A percentile compares a stretch with the other conserved stretches of the same genome.
Conservation (phyloP, 2,797 vertebrate species). For the Sebastes elongatus region DNA sequence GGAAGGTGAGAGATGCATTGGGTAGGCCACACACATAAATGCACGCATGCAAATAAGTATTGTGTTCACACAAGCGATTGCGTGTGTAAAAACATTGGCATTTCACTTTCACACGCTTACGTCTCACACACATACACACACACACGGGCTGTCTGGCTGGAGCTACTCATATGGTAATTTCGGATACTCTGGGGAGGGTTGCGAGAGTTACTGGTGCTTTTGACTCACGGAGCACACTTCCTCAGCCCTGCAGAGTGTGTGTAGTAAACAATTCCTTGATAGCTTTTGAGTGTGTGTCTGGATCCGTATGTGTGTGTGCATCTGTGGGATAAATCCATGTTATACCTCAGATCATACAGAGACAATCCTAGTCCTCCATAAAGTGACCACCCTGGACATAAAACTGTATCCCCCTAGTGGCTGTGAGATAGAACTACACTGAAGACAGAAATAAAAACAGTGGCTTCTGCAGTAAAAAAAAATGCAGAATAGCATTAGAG, state of each 20-base stretch:
- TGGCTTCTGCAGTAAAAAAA: background rate
- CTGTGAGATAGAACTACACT: conserved; percentile 28
- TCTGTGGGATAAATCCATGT: background rate
- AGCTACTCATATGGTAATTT: conserved; percentile 54
- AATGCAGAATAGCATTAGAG: background rate
- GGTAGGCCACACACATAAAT: background rate
- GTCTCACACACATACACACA: background rate
- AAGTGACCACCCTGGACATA: conserved; percentile 7
- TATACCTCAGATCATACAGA: background rate
- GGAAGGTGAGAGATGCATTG: conserved; percentile 51
- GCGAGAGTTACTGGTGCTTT: conserved; percentile 34
- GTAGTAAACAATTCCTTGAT: conserved; percentile 4
- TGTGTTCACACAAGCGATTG: conserved; percentile 19
- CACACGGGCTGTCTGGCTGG: conserved; percentile 31
- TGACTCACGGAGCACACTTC: conserved; percentile 37
- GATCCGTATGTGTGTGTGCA: background rate
- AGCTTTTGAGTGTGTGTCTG: conserved; percentile 1
- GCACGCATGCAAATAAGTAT: conserved; percentile 8
- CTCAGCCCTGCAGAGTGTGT: conserved; percentile 28
- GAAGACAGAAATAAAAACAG: background rate
- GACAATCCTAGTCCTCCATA: background rate
- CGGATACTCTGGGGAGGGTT: conserved; percentile 35
- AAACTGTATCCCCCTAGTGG: conserved; percentile 77
- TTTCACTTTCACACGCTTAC: conserved; percentile 10
- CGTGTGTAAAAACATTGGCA: conserved; percentile 33